Evolutionary conservation across 1,140 invertebrate species (phyloP), one percentile per base, ranked within the genome.

Genomic region (Nomia melanderi): DNA sequence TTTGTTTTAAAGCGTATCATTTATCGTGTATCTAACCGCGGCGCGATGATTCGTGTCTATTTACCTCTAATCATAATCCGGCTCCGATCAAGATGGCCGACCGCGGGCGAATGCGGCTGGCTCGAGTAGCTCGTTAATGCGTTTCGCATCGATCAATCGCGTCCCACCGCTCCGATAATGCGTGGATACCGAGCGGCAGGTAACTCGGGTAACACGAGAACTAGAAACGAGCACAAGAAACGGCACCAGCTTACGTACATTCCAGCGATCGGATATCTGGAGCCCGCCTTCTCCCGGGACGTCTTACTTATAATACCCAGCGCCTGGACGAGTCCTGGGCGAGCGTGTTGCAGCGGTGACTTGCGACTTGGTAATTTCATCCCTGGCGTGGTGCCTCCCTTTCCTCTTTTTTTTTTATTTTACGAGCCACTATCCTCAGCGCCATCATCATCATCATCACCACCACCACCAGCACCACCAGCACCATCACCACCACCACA

Each of bases 321-420:
- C 67, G 70, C 67, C 76, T 83, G 69, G 64, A 39, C 75, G 70
- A 66, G 84, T 73, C 76, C 78, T 66, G 70, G 74, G 84, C 85
- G 85, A 83, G 77, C 85, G 81, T 81, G 86, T 88, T 88, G 71
- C 79, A 71, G 81, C 78, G 82, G 84, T 90, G 89, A 90, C 89
- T 90, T 89, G 89, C 88, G 89, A 75, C 87, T 90, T 88, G 87
- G 88, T 91, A 91, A 91, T 91, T 91, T 91, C 87, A 91, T 90
- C 86, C 84, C 86, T 77, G 84, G 81, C 87, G 84, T 85, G 86
- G 77, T 85, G 85, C 85, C 74, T 86, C 78, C 78, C 82, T 84
- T 84, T 82, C 83, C 71, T 82, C 62, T n/a, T 78, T 69, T 29
- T 67, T 74, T 64, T 84, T 83, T 79, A 77, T 74, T 84, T 84